phyloP scores from a whole-genome alignment of 2,888 invertebrate genomes.

The Ennomos quercinarius region DNA sequence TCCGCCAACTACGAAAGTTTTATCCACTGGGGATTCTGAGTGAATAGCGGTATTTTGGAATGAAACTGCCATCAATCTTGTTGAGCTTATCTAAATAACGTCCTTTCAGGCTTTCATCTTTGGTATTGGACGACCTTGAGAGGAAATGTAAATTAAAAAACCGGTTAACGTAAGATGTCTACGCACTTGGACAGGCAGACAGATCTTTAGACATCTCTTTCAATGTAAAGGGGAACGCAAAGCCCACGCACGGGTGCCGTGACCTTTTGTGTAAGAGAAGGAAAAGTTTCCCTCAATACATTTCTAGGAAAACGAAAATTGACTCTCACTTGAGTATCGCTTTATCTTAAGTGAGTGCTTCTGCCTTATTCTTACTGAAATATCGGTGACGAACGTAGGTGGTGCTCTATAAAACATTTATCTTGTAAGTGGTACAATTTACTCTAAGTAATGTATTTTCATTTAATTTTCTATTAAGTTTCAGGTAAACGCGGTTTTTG shows the following conservation, averaged over 20 bases:
- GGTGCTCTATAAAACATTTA: not conserved
- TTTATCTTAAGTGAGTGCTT: conserved; percentile 16
- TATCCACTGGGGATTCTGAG: conserved; percentile 50
- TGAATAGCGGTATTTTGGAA: conserved; percentile 61
- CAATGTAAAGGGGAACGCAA: conserved; percentile 15
- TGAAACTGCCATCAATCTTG: conserved; percentile 71
- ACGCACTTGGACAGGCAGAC: conserved; percentile 19
- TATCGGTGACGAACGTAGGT: conserved; percentile 12
- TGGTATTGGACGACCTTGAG: conserved; percentile 56
- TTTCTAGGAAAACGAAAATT: conserved; percentile 19
- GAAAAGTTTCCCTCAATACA: conserved; percentile 15
- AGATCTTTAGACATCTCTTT: conserved; percentile 13
- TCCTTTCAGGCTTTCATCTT: conserved; percentile 61
- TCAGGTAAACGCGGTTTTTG: too few relatives aligned
- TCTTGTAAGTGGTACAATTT: too few relatives aligned
- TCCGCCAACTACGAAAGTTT: conserved; percentile 55
- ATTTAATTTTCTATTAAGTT: too few relatives aligned
- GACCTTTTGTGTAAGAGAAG: conserved; percentile 26
- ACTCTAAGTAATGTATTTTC: too few relatives aligned
- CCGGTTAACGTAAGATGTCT: conserved; percentile 18
- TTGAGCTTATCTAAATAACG: conserved; percentile 58
- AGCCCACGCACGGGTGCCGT: conserved; percentile 18
- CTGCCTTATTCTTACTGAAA: conserved; percentile 1
- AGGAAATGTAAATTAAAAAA: conserved; percentile 53
- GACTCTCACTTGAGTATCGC: conserved; percentile 20